Conservation (phyloP, 92 coral and sea anemone genomes). For the Parazoanthus darwini region DNA sequence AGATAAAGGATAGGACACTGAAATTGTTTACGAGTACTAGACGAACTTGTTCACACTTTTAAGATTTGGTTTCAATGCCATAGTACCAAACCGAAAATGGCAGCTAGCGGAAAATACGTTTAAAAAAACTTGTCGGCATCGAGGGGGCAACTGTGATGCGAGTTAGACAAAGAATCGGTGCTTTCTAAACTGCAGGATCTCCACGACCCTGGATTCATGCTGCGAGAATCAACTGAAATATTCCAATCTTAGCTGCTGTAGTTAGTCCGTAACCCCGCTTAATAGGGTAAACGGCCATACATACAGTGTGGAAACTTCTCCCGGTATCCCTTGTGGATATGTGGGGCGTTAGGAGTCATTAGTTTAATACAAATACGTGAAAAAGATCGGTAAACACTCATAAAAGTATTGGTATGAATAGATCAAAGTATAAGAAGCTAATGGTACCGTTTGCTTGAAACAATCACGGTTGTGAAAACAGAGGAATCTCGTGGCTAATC, state of each 20-base stretch:
- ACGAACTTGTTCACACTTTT: background rate
- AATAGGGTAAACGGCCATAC: background rate
- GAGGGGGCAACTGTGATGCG: conserved; percentile 32
- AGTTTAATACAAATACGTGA: conserved; percentile 17
- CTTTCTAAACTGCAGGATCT: conserved; percentile 36
- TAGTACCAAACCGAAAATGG: background rate
- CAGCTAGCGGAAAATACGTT: background rate
- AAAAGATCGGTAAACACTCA: background rate
- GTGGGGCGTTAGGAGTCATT: background rate
- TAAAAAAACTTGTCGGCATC: conserved; percentile 17
- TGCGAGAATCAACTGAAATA: conserved; percentile 30
- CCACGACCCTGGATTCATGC: conserved; percentile 21
- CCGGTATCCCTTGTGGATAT: background rate
- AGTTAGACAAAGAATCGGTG: conserved; percentile 32
- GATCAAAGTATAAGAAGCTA: background rate
- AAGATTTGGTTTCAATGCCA: background rate
- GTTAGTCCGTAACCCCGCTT: conserved; percentile 16
- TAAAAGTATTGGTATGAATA: conserved; percentile 19
- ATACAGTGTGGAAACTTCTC: background rate
- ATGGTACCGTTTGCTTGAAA: background rate
- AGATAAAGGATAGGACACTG: background rate
- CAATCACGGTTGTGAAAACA: background rate
- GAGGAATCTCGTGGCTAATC: background rate
- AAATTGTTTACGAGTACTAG: conserved; percentile 11
- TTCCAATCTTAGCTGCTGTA: background rate